Evolutionary conservation across 1,140 invertebrate species (phyloP).

Genomic region (Drosophila paulistorum): DNA sequence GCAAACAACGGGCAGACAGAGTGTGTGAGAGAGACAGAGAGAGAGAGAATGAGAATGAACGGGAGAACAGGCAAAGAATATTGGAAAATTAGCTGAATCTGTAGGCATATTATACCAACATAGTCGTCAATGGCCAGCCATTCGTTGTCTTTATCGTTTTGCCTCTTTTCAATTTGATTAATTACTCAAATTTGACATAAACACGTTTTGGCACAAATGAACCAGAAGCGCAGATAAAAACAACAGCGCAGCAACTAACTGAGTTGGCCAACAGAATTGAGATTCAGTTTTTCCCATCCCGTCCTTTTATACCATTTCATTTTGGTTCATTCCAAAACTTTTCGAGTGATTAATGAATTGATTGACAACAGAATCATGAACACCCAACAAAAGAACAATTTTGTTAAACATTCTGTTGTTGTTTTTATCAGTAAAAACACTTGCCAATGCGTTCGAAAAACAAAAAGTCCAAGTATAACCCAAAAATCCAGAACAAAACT

Average conservation of each 20-base stretch:
- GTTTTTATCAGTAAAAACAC: constrained; percentile 47
- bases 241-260: constrained; percentile 18
- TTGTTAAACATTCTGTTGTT: constrained; percentile 32
- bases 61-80: constrained; percentile 22
- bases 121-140: background rate
- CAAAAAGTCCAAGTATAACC: background rate
- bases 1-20: constrained; percentile 26
- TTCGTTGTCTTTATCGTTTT: constrained; percentile 13
- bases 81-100: constrained; percentile 55
- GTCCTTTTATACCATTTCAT: background rate
- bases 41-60: no score
- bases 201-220: constrained; percentile 74
- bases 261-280: constrained; percentile 28
- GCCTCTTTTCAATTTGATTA: constrained; percentile 61
- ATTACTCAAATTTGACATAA: constrained; percentile 70
- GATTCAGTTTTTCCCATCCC: constrained; percentile 29
- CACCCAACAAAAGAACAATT: constrained; percentile 25
- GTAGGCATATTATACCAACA: constrained; percentile 29
- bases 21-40: background rate
- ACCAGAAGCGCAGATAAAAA: constrained; percentile 70
- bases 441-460: constrained; percentile 40
- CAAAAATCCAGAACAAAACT: constrained; percentile 27
- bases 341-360: constrained; percentile 66
- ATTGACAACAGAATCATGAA: constrained; percentile 53
- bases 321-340: background rate